These are phyloP conservation scores for Caenorhabditis plicata DNA, from an alignment of 2,888 invertebrate genomes.

Conservation along the genomic window DNA sequence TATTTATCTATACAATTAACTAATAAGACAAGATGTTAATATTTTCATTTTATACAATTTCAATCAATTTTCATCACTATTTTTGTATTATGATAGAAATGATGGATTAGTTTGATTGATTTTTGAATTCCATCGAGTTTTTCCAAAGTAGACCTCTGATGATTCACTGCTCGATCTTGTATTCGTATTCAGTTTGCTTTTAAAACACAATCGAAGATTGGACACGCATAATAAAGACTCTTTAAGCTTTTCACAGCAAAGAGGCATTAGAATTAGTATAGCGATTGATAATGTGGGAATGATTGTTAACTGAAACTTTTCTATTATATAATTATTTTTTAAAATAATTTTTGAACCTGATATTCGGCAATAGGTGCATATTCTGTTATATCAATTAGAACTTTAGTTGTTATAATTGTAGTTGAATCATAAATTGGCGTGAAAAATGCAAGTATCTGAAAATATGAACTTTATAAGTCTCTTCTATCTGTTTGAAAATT, in stretches of 20 bases:
- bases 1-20: no score
- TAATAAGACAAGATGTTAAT: no score
- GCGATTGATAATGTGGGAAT: constrained; percentile 20
- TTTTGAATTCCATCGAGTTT: constrained; percentile 27
- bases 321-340: not conserved
- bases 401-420: constrained; percentile 21
- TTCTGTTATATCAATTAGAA: constrained; percentile 20
- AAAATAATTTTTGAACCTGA: constrained; percentile 10
- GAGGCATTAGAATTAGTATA: constrained; percentile 4
- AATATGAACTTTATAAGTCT: not conserved
- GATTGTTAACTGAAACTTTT: constrained; percentile 14
- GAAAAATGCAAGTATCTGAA: constrained; percentile 13
- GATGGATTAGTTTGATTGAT: no score
- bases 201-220: constrained; percentile 22
- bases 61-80: no score
- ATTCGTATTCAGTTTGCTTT: constrained; percentile 12
- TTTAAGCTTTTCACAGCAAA: constrained; percentile 7
- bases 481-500: no score
- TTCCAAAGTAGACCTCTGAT: constrained; percentile 14
- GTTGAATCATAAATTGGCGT: constrained; percentile 19
- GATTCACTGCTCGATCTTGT: constrained; percentile 30
- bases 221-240: constrained; percentile 22
- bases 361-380: constrained; percentile 19
- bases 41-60: no score
- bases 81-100: no score